Evolutionary conservation across 2,797 vertebrate species (phyloP), one percentile per base, ranked within the genome.

Genomic region (Etheostoma nigrum): DNA sequence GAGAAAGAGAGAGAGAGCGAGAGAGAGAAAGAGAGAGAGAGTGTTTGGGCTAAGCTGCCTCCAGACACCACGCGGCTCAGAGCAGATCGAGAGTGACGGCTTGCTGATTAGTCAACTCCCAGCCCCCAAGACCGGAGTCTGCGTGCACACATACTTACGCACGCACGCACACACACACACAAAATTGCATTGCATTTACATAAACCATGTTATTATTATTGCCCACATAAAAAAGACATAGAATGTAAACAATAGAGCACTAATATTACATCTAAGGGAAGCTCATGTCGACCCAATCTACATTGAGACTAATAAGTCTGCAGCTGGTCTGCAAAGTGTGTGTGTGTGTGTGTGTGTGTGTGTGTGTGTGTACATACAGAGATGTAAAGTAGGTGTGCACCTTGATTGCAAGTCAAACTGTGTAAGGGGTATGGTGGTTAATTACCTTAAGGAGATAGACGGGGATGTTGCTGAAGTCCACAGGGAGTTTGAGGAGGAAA

Each of bases 361-460:
- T 16, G 19, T 2, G n/a, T 23, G 23, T 1, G 8, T 36, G 52
- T 10, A 23, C 19, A 51, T 33, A 23, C 10, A 40, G 36, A 1
- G 36, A 60, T 16, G 62, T n/a, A 44, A 54, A 3, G 49, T 68
- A 33, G 27, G 48, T 57, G 65, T 25, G 53, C 8, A 47, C 10
- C 27, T 45, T 19, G 10, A 57, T 51, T 6, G 51, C 30, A 51
- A 45, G 48, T 68, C 11, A 33, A 27, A 40, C 36, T 70, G 59
- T 45, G 44, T 14, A 9, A 14, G 40, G 33, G 27, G 33, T 55
- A 19, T 19, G 52, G n/a, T 16, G 25, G 62, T 80, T 44, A 33
- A 89, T 95, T 97, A 99, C 98, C 97, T 99, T 99, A 47, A 99
- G 96, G 78, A 99, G 97, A 88, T 99, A 99, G 64, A 97, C 96